phyloP scores from a whole-genome alignment of 92 coral and sea anemone species.

The Epizoanthus illoricatus region DNA sequence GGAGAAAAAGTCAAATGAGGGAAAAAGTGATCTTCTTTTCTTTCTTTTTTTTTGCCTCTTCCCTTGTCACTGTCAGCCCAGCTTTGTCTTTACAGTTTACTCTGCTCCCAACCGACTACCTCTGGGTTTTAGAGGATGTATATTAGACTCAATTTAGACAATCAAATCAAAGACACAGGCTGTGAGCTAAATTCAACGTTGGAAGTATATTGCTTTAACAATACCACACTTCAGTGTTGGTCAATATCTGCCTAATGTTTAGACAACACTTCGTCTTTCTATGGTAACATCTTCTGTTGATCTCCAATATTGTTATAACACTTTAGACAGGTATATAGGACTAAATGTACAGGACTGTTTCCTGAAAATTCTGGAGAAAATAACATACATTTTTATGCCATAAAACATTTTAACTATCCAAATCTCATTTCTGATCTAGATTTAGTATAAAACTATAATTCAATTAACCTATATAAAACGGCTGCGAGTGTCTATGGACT shows the following conservation, averaged over 20 bases:
- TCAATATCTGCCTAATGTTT: neutral
- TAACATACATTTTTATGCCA: neutral
- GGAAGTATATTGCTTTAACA: neutral
- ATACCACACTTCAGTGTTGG: neutral
- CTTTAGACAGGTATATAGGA: neutral
- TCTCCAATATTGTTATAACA: neutral
- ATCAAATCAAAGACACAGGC: neutral
- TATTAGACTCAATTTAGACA: neutral
- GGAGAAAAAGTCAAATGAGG: too few relatives aligned
- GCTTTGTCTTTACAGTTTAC: too few relatives aligned
- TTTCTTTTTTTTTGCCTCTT: too few relatives aligned
- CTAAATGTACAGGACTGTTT: neutral
- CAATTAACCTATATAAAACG: too few relatives aligned
- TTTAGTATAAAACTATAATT: too few relatives aligned
- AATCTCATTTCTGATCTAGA: neutral
- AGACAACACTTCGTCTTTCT: neutral
- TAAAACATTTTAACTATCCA: neutral
- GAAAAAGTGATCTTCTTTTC: too few relatives aligned
- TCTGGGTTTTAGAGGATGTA: too few relatives aligned
- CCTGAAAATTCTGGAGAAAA: neutral
- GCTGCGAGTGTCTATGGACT: too few relatives aligned
- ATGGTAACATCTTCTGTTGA: neutral
- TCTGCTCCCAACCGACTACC: neutral
- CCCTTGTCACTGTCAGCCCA: too few relatives aligned
- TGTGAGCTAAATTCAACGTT: slow-evolving; percentile 1